phyloP scores from a whole-genome alignment of 2,888 invertebrate species.

The Calliphora vomitoria region DNA sequence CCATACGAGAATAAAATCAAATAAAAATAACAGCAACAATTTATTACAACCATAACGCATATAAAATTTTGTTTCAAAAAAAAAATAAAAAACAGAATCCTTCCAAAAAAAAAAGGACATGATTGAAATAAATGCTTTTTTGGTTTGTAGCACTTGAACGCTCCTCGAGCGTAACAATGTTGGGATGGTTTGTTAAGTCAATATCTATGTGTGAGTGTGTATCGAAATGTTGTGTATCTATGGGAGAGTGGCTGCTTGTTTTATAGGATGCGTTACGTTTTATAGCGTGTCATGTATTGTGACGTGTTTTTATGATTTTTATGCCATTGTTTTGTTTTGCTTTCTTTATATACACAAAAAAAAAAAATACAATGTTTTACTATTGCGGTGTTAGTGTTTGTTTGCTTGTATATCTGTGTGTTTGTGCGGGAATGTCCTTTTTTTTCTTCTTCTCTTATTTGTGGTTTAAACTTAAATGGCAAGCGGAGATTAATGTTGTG shows the following conservation, averaged over 20 bases:
- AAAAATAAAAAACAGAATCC: conserved; percentile 15
- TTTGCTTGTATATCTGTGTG: too few relatives aligned
- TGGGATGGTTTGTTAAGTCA: conserved; percentile 32
- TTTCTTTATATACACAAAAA: not conserved
- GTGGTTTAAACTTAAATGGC: conserved; percentile 78
- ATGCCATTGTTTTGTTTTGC: conserved; percentile 60
- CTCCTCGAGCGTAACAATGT: conserved; percentile 39
- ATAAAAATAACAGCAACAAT: conserved; percentile 52
- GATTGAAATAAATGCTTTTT: conserved; percentile 70
- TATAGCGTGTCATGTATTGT: conserved; percentile 69
- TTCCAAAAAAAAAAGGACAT: conserved; percentile 53
- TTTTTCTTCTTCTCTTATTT: conserved; percentile 54
- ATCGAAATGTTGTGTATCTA: not conserved
- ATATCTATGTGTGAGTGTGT: conserved; percentile 22
- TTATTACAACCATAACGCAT: conserved; percentile 66
- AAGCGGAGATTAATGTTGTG: conserved; percentile 83
- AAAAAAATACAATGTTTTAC: conserved; percentile 50
- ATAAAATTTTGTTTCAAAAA: conserved; percentile 32
- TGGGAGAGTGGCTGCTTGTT: conserved; percentile 36
- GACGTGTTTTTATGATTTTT: conserved; percentile 68
- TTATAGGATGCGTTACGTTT: conserved; percentile 69
- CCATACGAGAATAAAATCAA: conserved; percentile 46
- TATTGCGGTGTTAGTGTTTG: not conserved
- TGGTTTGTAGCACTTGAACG: conserved; percentile 51
- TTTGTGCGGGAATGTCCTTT: not conserved